Conservation (phyloP, 2,113 vertebrate genomes). For the Micronisus gabar region DNA sequence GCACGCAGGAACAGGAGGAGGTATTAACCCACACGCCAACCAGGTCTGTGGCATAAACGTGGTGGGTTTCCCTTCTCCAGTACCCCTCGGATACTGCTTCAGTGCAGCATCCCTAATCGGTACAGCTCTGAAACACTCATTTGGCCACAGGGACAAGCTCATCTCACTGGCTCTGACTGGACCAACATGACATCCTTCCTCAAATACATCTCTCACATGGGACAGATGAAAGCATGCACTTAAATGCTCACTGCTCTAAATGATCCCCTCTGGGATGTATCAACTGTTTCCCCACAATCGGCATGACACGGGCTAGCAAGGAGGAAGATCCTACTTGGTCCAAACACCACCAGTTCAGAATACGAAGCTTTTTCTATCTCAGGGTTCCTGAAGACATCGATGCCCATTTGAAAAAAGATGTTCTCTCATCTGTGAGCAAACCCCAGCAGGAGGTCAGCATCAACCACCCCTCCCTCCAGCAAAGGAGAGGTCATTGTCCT, state of each 20-base stretch:
- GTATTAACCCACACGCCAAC: background rate
- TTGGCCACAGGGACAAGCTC: background rate
- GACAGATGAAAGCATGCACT: background rate
- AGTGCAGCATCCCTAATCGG: background rate
- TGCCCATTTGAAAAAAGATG: fast-evolving
- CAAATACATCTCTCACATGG: background rate
- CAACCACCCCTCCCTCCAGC: background rate
- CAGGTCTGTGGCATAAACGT: fast-evolving
- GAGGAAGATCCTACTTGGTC: background rate
- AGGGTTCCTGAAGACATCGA: background rate
- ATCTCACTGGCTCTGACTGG: background rate
- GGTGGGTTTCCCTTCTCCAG: background rate
- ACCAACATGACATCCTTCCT: background rate
- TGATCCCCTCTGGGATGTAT: background rate
- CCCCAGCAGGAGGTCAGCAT: background rate
- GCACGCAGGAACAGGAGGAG: fast-evolving
- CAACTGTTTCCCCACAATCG: background rate
- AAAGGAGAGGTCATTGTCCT: background rate
- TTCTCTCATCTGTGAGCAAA: background rate
- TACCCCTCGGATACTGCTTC: background rate
- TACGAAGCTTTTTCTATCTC: background rate
- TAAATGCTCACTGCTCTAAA: background rate
- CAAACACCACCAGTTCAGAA: background rate
- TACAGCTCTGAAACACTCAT: background rate
- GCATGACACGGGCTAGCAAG: fast-evolving